Evolutionary conservation across 1,140 invertebrate genomes (phyloP), one percentile per base, ranked within the genome.

Genomic region (Lasioglossum baleicum): DNA sequence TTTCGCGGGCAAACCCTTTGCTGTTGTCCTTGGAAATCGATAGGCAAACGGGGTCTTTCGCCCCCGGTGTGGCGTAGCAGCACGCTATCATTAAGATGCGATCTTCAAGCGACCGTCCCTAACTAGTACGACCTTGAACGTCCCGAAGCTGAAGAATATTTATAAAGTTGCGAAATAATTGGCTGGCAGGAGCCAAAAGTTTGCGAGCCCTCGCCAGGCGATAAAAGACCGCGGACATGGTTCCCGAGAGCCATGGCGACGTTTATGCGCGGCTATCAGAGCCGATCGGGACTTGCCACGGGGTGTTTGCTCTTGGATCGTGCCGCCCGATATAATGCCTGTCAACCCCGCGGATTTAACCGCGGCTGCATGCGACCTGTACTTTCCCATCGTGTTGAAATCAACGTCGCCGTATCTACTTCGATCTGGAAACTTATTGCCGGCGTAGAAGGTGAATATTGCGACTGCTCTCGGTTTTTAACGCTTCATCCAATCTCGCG

Each of bases 41-140:
- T 82, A 84, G 35, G 35, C 35, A 35, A 26, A 22, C 60, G 64
- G 66, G 75, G 83, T 84, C 80, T 86, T 86, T 86, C 83, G 84
- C 80, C 80, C 80, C 15, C 72, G 31, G 13, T 44, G 35, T 44
- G 35, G 63, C 31, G 56, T 31, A 17, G 35, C 31, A 72, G 51
- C 75, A 76, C 68, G 72, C 84, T 66, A 74, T 80, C 80, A 66
- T 83, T 83, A 84, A 80, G 64, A 86, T 86, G 53, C 70, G 58
- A 86, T 86, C 72, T 86, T 68, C 66, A 53, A 66, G 26, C 15
- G n/a, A 69, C 8, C 58, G 61, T 42, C 22, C n/a, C 40, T 1
- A 56, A 53, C 61, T 81, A 60, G 48, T 17, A 58, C 53, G 83
- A 82, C 72, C 83, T 86, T 84, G 80, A 82, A 75, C 44, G 42